A percentile compares a stretch with the other conserved stretches of the same genome.
Conservation (phyloP, 37 sponge, comb jelly and placozoan species). For the Geodia barretti region DNA sequence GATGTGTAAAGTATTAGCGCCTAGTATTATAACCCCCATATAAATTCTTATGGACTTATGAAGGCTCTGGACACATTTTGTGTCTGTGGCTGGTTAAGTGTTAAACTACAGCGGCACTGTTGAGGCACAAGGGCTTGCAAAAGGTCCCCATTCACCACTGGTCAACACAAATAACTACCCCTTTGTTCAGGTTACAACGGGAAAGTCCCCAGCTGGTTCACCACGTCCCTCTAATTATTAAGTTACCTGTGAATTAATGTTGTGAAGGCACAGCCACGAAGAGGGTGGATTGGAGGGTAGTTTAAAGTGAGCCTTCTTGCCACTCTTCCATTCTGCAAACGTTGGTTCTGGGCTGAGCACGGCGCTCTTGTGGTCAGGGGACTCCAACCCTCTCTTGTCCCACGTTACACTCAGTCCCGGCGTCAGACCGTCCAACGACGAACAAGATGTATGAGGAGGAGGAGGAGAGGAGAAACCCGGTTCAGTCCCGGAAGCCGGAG, state of each 20-base stretch:
- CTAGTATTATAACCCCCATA: too few relatives aligned
- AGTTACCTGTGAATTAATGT: slow-evolving; percentile 53
- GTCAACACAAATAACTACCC: too few relatives aligned
- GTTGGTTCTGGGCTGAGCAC: slow-evolving; percentile 46
- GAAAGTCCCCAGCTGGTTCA: too few relatives aligned
- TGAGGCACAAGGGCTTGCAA: too few relatives aligned
- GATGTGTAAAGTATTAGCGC: too few relatives aligned
- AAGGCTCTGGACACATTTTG: too few relatives aligned
- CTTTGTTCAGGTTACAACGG: too few relatives aligned
- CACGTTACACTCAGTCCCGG: slow-evolving; percentile 23
- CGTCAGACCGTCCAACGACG: not conserved
- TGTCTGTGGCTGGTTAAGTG: too few relatives aligned
- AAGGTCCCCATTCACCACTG: too few relatives aligned
- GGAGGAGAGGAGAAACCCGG: slow-evolving; percentile 4
- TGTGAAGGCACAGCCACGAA: slow-evolving; percentile 67
- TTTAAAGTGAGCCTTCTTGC: slow-evolving; percentile 64
- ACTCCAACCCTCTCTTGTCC: slow-evolving; percentile 15
- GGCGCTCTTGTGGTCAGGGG: not conserved
- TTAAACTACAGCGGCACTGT: too few relatives aligned
- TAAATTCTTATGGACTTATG: too few relatives aligned
- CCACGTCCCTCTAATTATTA: too few relatives aligned
- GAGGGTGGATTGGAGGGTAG: slow-evolving; percentile 41
- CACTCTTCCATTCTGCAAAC: slow-evolving; percentile 66
- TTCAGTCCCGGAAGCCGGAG: not conserved
- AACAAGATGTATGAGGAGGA: not conserved